phyloP scores from a whole-genome alignment of 1,140 invertebrate species.

The Eriosoma lanigerum region DNA sequence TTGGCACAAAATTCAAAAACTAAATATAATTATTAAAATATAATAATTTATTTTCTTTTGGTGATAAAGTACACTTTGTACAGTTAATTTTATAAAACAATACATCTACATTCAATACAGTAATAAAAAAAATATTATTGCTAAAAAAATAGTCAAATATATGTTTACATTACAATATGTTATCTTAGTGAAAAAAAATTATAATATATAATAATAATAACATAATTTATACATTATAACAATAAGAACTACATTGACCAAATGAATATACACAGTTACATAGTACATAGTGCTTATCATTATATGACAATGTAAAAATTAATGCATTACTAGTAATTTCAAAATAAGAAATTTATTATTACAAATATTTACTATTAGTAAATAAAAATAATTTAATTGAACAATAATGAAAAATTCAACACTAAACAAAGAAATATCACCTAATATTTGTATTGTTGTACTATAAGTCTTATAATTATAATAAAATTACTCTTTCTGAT shows the following conservation, averaged over 20 bases:
- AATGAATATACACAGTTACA: neutral
- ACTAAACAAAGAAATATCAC: neutral
- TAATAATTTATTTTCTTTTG: slow-evolving; percentile 43
- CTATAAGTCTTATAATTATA: slow-evolving; percentile 14
- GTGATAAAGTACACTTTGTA: slow-evolving; percentile 39
- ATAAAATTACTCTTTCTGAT: neutral
- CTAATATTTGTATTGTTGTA: slow-evolving; percentile 12
- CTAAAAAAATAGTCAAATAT: slow-evolving; percentile 45
- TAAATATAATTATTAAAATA: slow-evolving; percentile 43
- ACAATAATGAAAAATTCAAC: neutral
- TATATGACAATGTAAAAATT: neutral
- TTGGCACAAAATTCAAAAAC: slow-evolving; percentile 3
- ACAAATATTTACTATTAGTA: neutral
- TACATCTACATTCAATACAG: slow-evolving; percentile 25
- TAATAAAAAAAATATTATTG: slow-evolving; percentile 39
- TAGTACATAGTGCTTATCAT: slow-evolving; percentile 15
- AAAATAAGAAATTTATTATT: slow-evolving; percentile 7
- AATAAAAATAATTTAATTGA: neutral
- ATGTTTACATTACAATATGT: slow-evolving; percentile 28
- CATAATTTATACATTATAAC: slow-evolving; percentile 34
- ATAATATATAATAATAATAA: slow-evolving; percentile 15
- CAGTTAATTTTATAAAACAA: slow-evolving; percentile 42
- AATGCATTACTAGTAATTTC: neutral
- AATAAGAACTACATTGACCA: slow-evolving; percentile 27
- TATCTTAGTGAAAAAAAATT: slow-evolving; percentile 17